Base-by-base conservation (phyloP, 2,888 invertebrate genomes). In the Penaeus monodon region DNA sequence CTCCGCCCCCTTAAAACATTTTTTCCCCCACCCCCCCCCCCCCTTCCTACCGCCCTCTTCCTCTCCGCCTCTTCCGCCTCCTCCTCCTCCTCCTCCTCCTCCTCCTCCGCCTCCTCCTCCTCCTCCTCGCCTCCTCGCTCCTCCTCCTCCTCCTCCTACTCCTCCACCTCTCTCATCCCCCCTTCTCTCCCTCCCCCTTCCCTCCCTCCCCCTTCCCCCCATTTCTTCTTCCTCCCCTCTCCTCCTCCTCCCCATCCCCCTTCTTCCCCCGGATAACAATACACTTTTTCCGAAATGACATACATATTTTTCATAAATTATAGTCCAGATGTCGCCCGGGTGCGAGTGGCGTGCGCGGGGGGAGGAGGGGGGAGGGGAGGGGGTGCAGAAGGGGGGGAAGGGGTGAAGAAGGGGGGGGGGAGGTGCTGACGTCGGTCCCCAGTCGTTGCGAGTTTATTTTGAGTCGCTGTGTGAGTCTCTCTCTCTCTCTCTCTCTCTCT, bases 271-370 rank as follows among this genome's bases (percentile, higher is more conserved):
- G 76, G 76, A 76, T 76, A 76, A 76, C 76, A 76, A 76, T 76
- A 49, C 76, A 76, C 44, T 76, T 76, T 76, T 76, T 57, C 29
- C 76, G 22, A 38, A 76, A 76, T 44, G 44, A 49, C 44, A 38
- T 44, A 76, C 44, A 44, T 76, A 44, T 76, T 76, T 76, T 76
- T 76, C 76, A 76, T 76, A 76, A 44, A 76, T 76, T 76, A 76
- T 76, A 49, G 76, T 38, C 20, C 44, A 49, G 38, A n/a, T 76
- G 38, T 76, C 22, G 22, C 44, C 44, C n/a, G 76, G 76, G 27
- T 57, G 49, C 49, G 44, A 44, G 79, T 63, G 64, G 38, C 27
- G 76, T n/a, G 27, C 68, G 27, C 27, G 12, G 68, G n/a, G 27
- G 38, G 44, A 1, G 76, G 38, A 22, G 44, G 44, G 44, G n/a